Conservation (phyloP, 37 sponge, comb jelly and placozoan genomes). For the Geodia barretti region DNA sequence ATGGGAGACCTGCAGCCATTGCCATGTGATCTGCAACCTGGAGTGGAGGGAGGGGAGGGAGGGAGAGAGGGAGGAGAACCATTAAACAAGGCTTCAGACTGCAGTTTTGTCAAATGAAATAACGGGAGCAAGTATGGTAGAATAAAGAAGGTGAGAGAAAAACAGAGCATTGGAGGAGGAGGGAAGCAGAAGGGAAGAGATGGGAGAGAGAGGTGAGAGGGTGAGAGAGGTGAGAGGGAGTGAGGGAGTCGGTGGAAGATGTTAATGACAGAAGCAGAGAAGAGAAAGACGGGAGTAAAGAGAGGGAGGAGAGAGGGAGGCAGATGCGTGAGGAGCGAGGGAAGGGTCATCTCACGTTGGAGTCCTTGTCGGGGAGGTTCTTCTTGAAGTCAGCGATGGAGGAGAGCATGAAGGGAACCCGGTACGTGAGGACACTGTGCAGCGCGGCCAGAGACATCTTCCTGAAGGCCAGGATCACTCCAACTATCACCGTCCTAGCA, state of each 20-base stretch:
- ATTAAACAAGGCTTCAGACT: no score
- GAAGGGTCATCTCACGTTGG: slow-evolving; percentile 11
- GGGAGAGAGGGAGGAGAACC: not conserved
- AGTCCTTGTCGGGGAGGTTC: slow-evolving; percentile 50
- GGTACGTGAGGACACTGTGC: slow-evolving; percentile 57
- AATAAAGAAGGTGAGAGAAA: not conserved
- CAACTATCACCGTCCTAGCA: slow-evolving; percentile 70
- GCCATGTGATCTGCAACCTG: slow-evolving; percentile 91
- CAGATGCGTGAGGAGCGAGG: not conserved
- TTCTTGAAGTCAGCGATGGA: slow-evolving; percentile 83
- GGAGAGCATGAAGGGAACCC: slow-evolving; percentile 74
- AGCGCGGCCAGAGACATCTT: slow-evolving; percentile 75
- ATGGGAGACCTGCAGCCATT: slow-evolving; percentile 77
- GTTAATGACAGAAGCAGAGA: no score
- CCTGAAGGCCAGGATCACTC: slow-evolving; percentile 82
- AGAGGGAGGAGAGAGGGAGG: not conserved
- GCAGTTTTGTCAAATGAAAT: no score
- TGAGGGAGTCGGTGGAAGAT: no score
- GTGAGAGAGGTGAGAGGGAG: not conserved
- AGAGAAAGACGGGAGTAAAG: not conserved
- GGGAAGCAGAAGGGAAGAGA: not conserved
- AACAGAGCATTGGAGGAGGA: not conserved
- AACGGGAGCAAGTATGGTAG: no score
- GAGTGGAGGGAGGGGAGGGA: not conserved
- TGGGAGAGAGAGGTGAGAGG: not conserved